These are phyloP conservation scores for Pocota personata DNA, from an alignment of 2,888 invertebrate genomes.

Conservation along the genomic window DNA sequence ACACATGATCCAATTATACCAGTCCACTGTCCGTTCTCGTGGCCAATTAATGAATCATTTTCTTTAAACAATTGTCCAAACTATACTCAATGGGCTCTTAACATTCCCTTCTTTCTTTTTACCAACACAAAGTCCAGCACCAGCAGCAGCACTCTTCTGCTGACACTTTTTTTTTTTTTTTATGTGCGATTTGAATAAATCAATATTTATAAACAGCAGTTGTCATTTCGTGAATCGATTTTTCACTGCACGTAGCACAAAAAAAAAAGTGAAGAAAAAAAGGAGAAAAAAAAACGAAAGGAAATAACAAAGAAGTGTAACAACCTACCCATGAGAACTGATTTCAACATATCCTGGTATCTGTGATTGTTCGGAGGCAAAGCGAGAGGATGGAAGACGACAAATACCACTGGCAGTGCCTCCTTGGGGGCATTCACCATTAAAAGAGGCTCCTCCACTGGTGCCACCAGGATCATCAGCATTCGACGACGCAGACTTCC, in stretches of 20 bases:
- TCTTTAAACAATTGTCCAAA: slow-evolving; percentile 7
- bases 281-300: slow-evolving; percentile 79
- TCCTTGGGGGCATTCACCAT: slow-evolving; percentile 55
- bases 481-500: slow-evolving; percentile 74
- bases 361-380: slow-evolving; percentile 44
- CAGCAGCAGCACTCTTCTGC: slow-evolving; percentile 23
- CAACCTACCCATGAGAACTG: slow-evolving; percentile 76
- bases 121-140: slow-evolving; percentile 42
- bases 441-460: slow-evolving; percentile 7
- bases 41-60: slow-evolving; percentile 19
- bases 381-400: background rate
- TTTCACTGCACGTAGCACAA: slow-evolving; percentile 72
- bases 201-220: slow-evolving; percentile 76
- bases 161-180: too few relatives aligned
- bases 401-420: slow-evolving; percentile 19
- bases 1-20: slow-evolving; percentile 15
- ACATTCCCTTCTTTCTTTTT: slow-evolving; percentile 35
- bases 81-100: slow-evolving; percentile 15
- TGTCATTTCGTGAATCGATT: slow-evolving; percentile 75
- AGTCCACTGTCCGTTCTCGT: background rate
- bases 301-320: slow-evolving; percentile 68
- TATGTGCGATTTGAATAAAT: slow-evolving; percentile 74
- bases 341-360: slow-evolving; percentile 77
- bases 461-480: slow-evolving; percentile 51
- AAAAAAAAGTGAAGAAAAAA: slow-evolving; percentile 4